phyloP scores from a whole-genome alignment of 2,888 invertebrate species.

The Xestia rhomboidea region DNA sequence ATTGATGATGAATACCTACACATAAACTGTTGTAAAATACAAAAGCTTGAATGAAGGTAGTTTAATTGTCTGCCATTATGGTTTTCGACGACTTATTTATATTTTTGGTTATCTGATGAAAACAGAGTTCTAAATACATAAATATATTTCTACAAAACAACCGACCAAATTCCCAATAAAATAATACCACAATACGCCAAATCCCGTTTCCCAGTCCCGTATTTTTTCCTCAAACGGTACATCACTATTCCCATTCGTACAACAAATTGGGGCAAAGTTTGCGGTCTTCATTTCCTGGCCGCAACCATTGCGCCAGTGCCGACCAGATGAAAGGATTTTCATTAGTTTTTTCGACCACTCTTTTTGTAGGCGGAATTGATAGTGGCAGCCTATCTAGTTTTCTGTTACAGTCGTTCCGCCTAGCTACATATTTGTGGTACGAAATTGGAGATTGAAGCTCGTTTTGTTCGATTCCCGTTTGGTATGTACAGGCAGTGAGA shows the following conservation, averaged over 20 bases:
- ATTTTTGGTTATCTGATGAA: background rate
- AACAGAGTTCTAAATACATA: no score
- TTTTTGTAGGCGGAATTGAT: slow-evolving; percentile 65
- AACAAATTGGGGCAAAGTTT: slow-evolving; percentile 78
- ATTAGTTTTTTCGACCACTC: slow-evolving; percentile 64
- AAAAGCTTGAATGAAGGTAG: background rate
- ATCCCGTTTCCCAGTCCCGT: slow-evolving; percentile 22
- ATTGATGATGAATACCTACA: background rate
- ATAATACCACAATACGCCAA: background rate
- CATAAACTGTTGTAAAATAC: background rate
- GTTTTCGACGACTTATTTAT: background rate
- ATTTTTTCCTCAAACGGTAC: slow-evolving; percentile 33
- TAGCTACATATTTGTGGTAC: slow-evolving; percentile 59
- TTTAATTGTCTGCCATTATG: background rate
- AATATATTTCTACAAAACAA: background rate
- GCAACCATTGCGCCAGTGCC: slow-evolving; percentile 59
- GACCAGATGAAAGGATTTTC: slow-evolving; percentile 70
- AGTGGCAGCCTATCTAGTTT: slow-evolving; percentile 52
- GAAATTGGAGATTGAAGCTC: slow-evolving; percentile 49
- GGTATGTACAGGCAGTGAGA: slow-evolving; percentile 5
- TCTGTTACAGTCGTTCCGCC: slow-evolving; percentile 38
- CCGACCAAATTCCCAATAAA: no score
- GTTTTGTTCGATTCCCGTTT: slow-evolving; percentile 34
- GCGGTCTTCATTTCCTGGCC: slow-evolving; percentile 83
- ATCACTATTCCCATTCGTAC: slow-evolving; percentile 63